phyloP scores from a whole-genome alignment of 2,113 vertebrate genomes.

The Ochotona curzoniae region DNA sequence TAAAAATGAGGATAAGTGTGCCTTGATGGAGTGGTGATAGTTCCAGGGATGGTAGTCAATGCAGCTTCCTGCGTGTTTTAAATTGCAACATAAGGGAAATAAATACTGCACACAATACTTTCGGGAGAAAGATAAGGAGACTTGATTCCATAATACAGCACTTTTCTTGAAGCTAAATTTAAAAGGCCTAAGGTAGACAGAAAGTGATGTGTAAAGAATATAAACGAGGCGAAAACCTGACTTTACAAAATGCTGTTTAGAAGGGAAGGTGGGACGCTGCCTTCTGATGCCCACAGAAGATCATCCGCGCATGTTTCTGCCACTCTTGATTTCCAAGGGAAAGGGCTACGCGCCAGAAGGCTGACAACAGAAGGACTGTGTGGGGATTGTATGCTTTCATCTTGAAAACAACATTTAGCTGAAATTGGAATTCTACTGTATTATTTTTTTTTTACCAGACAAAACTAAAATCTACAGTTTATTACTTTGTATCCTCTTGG shows the following conservation, averaged over 20 bases:
- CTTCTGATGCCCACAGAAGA: slow-evolving; percentile 50
- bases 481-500: slow-evolving; percentile 34
- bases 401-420: slow-evolving; percentile 43
- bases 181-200: slow-evolving; percentile 71
- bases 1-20: not conserved
- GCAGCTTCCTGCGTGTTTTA: slow-evolving; percentile 53
- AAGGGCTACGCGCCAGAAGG: not conserved
- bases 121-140: slow-evolving; percentile 45
- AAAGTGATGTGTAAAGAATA: slow-evolving; percentile 64
- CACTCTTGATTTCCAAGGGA: slow-evolving; percentile 30
- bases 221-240: not conserved
- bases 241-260: slow-evolving; percentile 45
- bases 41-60: not conserved
- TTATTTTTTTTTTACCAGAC: not conserved
- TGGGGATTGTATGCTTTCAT: slow-evolving; percentile 38
- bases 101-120: slow-evolving; percentile 62
- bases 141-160: slow-evolving; percentile 63
- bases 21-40: slow-evolving; percentile 11
- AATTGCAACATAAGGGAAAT: slow-evolving; percentile 68
- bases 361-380: slow-evolving; percentile 38
- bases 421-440: slow-evolving; percentile 48
- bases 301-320: not conserved
- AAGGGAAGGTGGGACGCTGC: not conserved
- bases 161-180: slow-evolving; percentile 73
- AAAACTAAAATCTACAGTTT: slow-evolving; percentile 65